A percentile compares a stretch with the other conserved stretches of the same genome.
phyloP scores from a whole-genome alignment of 2,888 invertebrate genomes.

The Gisinianus flammeolus region DNA sequence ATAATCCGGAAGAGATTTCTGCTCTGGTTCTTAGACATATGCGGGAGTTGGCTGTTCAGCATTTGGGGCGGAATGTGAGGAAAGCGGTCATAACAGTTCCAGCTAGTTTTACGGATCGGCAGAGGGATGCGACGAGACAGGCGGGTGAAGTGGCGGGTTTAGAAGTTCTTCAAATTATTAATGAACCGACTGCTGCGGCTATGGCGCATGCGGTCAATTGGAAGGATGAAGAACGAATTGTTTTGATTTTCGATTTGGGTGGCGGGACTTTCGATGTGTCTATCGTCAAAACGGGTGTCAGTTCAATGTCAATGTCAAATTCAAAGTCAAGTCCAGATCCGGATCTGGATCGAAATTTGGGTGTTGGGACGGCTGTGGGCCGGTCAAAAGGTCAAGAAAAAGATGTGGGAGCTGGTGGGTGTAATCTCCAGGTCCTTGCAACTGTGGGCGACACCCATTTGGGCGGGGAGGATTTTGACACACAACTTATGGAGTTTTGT shows the following conservation, averaged over 20 bases:
- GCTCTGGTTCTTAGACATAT: background rate
- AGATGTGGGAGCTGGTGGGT: background rate
- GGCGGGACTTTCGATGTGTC: conserved; percentile 19
- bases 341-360: background rate
- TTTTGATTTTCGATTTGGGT: conserved; percentile 7
- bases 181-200: conserved; percentile 14
- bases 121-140: conserved; percentile 4
- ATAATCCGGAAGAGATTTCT: conserved; percentile 9
- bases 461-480: background rate
- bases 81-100: conserved; percentile 9
- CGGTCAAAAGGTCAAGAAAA: too few relatives aligned
- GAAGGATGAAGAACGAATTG: background rate
- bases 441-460: background rate
- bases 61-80: background rate
- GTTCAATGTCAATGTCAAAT: background rate
- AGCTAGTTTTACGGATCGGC: background rate
- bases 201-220: background rate
- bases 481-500: background rate
- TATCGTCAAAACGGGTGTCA: background rate
- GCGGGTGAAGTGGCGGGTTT: background rate
- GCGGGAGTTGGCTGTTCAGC: background rate
- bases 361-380: background rate
- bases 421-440: background rate
- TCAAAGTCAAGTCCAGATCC: background rate
- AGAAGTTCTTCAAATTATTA: conserved; percentile 10